phyloP scores from a whole-genome alignment of 2,797 vertebrate genomes.

The Xiphorhynchus erythropygius region DNA sequence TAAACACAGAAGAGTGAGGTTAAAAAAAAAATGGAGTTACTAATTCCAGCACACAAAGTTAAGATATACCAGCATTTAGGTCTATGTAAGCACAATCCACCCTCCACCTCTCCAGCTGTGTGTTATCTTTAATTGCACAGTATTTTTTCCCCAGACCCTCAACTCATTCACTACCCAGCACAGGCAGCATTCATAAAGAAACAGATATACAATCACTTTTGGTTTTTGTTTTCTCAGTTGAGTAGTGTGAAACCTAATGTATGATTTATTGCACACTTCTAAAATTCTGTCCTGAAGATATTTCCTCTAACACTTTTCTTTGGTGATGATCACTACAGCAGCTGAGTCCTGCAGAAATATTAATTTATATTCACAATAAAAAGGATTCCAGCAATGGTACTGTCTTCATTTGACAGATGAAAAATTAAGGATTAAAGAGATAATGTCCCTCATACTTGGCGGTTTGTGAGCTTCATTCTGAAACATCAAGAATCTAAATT shows the following conservation, averaged over 20 bases:
- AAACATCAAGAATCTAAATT: not conserved
- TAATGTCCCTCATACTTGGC: not conserved
- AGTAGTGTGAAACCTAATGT: not conserved
- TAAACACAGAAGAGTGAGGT: not conserved
- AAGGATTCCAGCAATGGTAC: not conserved
- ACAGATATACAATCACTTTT: not conserved
- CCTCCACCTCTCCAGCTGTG: not conserved
- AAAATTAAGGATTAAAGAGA: not conserved
- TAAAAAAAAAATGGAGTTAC: not conserved
- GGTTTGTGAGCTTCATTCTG: not conserved
- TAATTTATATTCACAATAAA: not conserved
- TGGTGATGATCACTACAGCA: not conserved
- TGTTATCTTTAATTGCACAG: not conserved
- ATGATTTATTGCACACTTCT: not conserved
- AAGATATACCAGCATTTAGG: not conserved
- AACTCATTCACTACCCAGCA: not conserved
- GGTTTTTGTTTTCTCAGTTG: not conserved
- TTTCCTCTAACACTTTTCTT: not conserved
- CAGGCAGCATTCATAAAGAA: not conserved
- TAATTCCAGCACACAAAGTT: not conserved
- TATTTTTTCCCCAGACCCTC: not conserved
- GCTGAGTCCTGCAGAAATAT: not conserved
- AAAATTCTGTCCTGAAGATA: not conserved
- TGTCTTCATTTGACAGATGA: not conserved
- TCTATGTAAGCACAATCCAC: not conserved